Conservation (phyloP, 2,113 vertebrate species). For the Sinocyclocheilus grahami region DNA sequence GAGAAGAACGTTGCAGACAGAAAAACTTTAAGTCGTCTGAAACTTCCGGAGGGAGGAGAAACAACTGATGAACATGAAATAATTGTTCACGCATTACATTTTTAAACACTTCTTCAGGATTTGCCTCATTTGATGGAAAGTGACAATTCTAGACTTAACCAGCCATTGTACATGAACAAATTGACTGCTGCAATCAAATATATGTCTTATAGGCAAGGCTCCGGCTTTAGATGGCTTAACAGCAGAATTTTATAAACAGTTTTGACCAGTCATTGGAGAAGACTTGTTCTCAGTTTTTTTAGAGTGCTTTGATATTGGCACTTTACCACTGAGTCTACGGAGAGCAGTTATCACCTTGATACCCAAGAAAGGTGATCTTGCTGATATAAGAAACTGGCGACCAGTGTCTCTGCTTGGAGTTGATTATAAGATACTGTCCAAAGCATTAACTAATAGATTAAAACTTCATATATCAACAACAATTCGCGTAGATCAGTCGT, state of each 20-base stretch:
- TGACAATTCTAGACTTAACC: too few relatives aligned
- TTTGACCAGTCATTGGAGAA: background rate
- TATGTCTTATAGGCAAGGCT: background rate
- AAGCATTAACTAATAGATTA: conserved; percentile 7
- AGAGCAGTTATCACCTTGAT: background rate
- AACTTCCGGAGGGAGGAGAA: too few relatives aligned
- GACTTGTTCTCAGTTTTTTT: background rate
- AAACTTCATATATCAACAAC: background rate
- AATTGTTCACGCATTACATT: too few relatives aligned
- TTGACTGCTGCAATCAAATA: too few relatives aligned
- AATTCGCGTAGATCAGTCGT: conserved; percentile 4
- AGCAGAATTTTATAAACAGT: background rate
- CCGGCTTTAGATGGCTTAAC: background rate
- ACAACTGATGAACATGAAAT: too few relatives aligned
- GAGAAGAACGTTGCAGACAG: too few relatives aligned
- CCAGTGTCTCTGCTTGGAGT: background rate
- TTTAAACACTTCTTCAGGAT: too few relatives aligned
- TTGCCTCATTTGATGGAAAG: too few relatives aligned
- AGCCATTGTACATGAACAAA: too few relatives aligned
- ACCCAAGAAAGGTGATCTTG: conserved; percentile 24
- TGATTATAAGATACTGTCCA: background rate
- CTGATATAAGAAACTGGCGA: background rate
- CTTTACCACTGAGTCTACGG: background rate
- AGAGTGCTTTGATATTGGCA: background rate
- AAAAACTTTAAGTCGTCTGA: too few relatives aligned